phyloP scores from a whole-genome alignment of 2,113 vertebrate species.

The Pseudonaja textilis region DNA sequence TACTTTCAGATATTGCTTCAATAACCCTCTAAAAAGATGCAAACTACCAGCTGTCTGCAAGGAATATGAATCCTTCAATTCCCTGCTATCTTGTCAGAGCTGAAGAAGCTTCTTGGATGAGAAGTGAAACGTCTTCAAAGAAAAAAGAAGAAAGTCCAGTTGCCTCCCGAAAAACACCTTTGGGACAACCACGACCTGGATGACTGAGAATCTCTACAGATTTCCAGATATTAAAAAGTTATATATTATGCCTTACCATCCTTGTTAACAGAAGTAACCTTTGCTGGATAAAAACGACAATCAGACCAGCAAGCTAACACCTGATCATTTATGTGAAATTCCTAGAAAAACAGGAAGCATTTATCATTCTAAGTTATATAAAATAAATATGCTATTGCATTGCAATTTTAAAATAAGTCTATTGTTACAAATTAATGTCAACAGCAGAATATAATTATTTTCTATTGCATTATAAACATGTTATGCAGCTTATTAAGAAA shows the following conservation, averaged over 20 bases:
- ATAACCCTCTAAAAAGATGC: too few relatives aligned
- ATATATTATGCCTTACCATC: conserved; percentile 80
- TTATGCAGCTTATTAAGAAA: background rate
- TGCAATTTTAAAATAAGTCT: background rate
- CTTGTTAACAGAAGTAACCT: conserved; percentile 89
- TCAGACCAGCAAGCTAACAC: conserved; percentile 98
- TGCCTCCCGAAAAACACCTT: too few relatives aligned
- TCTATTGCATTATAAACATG: background rate
- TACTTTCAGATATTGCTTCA: background rate
- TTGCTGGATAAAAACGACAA: conserved; percentile 96
- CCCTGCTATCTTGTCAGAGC: too few relatives aligned
- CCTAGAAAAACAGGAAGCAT: conserved; percentile 66
- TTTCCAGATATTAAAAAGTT: background rate
- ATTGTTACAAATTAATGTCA: background rate
- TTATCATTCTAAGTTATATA: background rate
- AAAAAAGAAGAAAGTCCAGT: too few relatives aligned
- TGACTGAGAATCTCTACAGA: too few relatives aligned
- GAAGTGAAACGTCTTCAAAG: too few relatives aligned
- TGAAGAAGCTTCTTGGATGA: too few relatives aligned
- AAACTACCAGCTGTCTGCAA: too few relatives aligned
- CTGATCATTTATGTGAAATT: conserved; percentile 86
- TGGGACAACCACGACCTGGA: too few relatives aligned
- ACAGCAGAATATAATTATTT: background rate
- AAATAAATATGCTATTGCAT: background rate
- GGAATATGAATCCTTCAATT: too few relatives aligned